Evolutionary conservation across 1,140 invertebrate genomes (phyloP).

Genomic region (Vanessa atalanta): DNA sequence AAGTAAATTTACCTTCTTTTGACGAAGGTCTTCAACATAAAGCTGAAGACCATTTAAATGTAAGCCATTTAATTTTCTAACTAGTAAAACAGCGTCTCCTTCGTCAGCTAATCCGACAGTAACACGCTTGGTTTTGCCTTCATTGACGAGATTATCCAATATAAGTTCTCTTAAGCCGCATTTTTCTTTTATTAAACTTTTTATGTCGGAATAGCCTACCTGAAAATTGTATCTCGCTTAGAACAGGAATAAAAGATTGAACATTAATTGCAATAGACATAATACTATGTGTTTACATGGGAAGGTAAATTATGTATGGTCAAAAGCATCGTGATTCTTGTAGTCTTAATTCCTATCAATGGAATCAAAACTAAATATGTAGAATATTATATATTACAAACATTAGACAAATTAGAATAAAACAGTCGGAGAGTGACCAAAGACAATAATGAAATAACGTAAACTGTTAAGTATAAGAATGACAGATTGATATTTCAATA

Average conservation of each 20-base stretch:
- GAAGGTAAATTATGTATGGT: constrained; percentile 56
- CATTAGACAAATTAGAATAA: no score
- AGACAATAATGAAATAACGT: no score
- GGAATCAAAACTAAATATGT: not conserved
- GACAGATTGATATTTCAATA: no score
- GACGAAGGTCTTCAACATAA: constrained; percentile 52
- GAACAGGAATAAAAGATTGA: not conserved
- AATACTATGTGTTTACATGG: constrained; percentile 43
- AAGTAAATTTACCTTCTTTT: constrained; percentile 43
- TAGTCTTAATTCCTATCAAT: not conserved
- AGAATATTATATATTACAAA: no score
- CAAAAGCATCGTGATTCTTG: constrained; percentile 49
- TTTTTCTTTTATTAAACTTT: constrained; percentile 45
- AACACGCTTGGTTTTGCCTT: constrained; percentile 48
- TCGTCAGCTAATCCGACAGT: constrained; percentile 59
- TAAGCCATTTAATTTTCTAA: constrained; percentile 54
- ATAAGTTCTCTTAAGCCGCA: constrained; percentile 56
- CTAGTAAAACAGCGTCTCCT: constrained; percentile 50
- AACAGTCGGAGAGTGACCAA: no score
- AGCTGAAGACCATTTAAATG: constrained; percentile 42
- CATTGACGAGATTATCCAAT: constrained; percentile 54
- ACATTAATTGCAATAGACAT: no score
- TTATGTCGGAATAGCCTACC: constrained; percentile 53
- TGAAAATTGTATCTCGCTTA: constrained; percentile 34
- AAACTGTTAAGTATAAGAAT: no score